Conservation (phyloP, 2,797 vertebrate species). For the Erethizon dorsatum region DNA sequence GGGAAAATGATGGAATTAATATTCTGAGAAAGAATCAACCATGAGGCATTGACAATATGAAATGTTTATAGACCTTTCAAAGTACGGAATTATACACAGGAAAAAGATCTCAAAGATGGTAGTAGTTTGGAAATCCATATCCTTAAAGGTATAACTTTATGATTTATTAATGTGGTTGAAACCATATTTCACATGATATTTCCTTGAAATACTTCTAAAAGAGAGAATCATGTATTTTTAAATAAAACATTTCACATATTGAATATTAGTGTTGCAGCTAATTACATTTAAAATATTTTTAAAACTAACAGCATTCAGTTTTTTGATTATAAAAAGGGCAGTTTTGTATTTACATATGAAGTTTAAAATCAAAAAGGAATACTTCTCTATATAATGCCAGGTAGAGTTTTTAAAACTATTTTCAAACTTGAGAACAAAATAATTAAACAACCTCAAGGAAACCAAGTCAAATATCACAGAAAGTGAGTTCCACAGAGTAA, state of each 20-base stretch:
- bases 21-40: neutral
- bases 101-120: neutral
- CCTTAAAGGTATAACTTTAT: neutral
- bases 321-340: neutral
- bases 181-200: neutral
- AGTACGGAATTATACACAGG: neutral
- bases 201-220: neutral
- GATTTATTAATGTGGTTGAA: neutral
- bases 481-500: neutral
- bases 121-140: neutral
- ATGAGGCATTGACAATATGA: neutral
- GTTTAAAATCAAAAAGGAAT: neutral
- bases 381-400: neutral
- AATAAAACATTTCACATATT: neutral
- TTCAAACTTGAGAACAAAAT: neutral
- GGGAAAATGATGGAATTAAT: slow-evolving; percentile 2
- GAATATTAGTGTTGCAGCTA: neutral
- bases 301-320: neutral
- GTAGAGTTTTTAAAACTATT: neutral
- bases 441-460: neutral
- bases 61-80: neutral
- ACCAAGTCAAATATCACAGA: neutral
- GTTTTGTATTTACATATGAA: neutral
- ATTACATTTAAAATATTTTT: slow-evolving; percentile 1
- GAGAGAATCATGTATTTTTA: neutral